Conservation (phyloP, 2,888 invertebrate genomes). For the Drosophila anomelani region DNA sequence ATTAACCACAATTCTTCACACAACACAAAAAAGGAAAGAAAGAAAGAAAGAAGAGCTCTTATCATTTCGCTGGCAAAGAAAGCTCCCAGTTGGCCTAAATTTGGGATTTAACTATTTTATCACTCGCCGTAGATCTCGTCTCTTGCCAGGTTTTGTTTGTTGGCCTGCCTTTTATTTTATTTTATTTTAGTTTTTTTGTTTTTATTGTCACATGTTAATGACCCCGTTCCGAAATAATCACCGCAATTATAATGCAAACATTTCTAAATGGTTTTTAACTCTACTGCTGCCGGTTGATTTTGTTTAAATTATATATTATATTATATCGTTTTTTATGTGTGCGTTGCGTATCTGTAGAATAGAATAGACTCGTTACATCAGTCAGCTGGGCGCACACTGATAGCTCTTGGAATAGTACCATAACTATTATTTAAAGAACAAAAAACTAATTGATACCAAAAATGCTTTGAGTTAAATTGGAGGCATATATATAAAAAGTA, state of each 20-base stretch:
- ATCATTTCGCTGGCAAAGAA: slow-evolving; percentile 55
- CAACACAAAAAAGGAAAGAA: slow-evolving; percentile 1
- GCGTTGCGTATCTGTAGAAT: slow-evolving; percentile 9
- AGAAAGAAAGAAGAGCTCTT: slow-evolving; percentile 8
- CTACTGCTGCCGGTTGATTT: slow-evolving; percentile 17
- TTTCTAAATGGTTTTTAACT: slow-evolving; percentile 59
- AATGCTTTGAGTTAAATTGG: neutral
- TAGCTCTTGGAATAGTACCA: slow-evolving; percentile 18
- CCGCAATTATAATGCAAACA: slow-evolving; percentile 73
- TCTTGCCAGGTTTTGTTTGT: slow-evolving; percentile 19
- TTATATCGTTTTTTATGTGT: neutral
- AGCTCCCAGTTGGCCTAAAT: slow-evolving; percentile 29
- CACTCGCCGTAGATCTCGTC: slow-evolving; percentile 64
- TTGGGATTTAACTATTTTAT: slow-evolving; percentile 68
- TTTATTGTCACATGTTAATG: slow-evolving; percentile 72
- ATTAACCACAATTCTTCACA: slow-evolving; percentile 41
- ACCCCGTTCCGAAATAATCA: slow-evolving; percentile 68
- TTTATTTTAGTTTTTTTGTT: slow-evolving; percentile 22
- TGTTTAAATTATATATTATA: slow-evolving; percentile 14
- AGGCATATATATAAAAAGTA: neutral
- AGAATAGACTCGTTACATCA: slow-evolving; percentile 41
- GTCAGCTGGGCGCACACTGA: slow-evolving; percentile 12
- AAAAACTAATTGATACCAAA: neutral
- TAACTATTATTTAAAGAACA: neutral
- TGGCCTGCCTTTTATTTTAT: slow-evolving; percentile 16